phyloP scores from a whole-genome alignment of 2,888 invertebrate genomes.

The Temnothorax ravouxi region DNA sequence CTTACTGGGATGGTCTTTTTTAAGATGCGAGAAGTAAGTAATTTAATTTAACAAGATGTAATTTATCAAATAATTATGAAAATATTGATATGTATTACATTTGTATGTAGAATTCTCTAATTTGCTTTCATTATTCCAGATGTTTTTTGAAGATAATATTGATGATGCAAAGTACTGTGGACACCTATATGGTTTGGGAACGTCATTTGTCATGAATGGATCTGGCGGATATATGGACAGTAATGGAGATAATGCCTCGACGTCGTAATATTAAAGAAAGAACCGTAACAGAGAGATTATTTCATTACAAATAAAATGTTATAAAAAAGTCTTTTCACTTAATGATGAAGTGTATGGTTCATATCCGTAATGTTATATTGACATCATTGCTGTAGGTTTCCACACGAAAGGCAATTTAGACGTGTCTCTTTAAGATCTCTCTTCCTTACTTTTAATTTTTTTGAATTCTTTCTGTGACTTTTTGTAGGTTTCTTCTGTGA shows the following conservation, averaged over 20 bases:
- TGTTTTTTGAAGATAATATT: slow-evolving; percentile 99
- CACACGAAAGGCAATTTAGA: slow-evolving; percentile 64
- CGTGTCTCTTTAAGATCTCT: slow-evolving; percentile 67
- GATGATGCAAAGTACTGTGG: slow-evolving; percentile 99
- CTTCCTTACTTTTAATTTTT: slow-evolving; percentile 59
- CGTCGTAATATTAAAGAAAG: slow-evolving; percentile 86
- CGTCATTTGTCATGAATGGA: slow-evolving; percentile 94
- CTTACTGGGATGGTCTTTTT: slow-evolving; percentile 99
- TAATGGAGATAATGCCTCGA: slow-evolving; percentile 92
- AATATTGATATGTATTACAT: not conserved
- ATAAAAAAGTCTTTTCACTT: slow-evolving; percentile 75
- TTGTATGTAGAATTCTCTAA: slow-evolving; percentile 12
- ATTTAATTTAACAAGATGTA: slow-evolving; percentile 11
- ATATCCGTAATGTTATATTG: slow-evolving; percentile 70
- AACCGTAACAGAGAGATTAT: slow-evolving; percentile 73
- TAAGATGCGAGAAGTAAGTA: slow-evolving; percentile 97
- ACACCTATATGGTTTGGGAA: slow-evolving; percentile 97
- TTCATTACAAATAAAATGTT: slow-evolving; percentile 78
- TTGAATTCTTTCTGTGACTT: slow-evolving; percentile 61
- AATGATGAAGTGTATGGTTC: slow-evolving; percentile 75
- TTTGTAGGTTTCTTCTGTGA: slow-evolving; percentile 75
- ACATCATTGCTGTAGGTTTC: slow-evolving; percentile 66
- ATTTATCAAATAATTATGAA: not conserved
- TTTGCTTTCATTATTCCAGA: slow-evolving; percentile 88
- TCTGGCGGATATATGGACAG: slow-evolving; percentile 91